Evolutionary conservation across 1,140 invertebrate genomes (phyloP).

Genomic region (Heliconius hewitsoni): DNA sequence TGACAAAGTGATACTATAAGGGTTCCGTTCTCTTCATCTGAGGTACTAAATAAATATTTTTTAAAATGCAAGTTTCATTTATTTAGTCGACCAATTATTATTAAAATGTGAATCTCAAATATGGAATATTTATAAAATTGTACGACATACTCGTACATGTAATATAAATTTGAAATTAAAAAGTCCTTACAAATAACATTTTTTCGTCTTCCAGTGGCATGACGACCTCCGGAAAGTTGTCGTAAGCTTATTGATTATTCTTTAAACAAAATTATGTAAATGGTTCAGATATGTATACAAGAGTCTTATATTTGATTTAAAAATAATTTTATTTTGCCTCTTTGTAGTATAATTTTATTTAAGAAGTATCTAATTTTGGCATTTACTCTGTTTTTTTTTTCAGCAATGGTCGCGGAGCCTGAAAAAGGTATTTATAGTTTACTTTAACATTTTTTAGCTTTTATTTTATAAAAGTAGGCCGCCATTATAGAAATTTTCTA

Average conservation of each 20-base stretch:
- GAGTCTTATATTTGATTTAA: background rate
- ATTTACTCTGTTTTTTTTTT: background rate
- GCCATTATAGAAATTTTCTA: background rate
- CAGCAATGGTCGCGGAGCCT: background rate
- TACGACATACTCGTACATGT: too few species aligned
- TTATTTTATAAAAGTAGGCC: background rate
- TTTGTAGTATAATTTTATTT: background rate
- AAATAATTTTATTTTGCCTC: background rate
- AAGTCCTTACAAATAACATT: background rate
- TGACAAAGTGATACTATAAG: too few species aligned
- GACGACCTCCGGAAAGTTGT: background rate
- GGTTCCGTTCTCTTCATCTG: too few species aligned
- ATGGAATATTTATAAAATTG: too few species aligned
- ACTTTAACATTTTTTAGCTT: background rate
- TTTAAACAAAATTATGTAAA: background rate
- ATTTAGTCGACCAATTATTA: background rate
- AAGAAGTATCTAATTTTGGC: background rate
- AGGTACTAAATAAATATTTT: too few species aligned
- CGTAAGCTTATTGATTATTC: background rate
- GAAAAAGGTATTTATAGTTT: background rate
- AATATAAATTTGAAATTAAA: background rate
- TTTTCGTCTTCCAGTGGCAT: background rate
- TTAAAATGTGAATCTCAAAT: background rate
- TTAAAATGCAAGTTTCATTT: background rate
- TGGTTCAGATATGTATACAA: background rate